These are phyloP conservation scores for Epinephelus fuscoguttatus DNA, from an alignment of 2,113 vertebrate species.

Conservation along the genomic window DNA sequence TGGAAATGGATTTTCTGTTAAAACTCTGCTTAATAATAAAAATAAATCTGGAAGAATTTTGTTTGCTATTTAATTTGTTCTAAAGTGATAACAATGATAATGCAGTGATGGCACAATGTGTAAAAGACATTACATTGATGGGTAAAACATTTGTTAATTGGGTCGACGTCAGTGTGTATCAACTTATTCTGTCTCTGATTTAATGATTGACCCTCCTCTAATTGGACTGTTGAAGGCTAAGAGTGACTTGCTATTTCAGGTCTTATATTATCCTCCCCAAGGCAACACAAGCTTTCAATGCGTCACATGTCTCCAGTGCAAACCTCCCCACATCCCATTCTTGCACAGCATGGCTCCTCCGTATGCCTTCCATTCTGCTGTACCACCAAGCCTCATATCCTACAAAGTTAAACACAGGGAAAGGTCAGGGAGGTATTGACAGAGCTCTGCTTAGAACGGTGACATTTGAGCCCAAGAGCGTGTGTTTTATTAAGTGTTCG, in stretches of 20 bases:
- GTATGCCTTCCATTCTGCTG: slow-evolving; percentile 59
- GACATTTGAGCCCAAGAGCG: slow-evolving; percentile 79
- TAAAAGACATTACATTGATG: not conserved
- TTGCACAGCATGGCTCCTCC: slow-evolving; percentile 54
- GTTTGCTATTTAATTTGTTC: slow-evolving; percentile 21
- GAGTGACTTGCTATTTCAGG: slow-evolving; percentile 27
- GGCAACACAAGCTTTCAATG: not conserved
- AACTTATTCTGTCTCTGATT: not conserved
- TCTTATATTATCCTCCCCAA: not conserved
- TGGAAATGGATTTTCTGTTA: slow-evolving; percentile 45
- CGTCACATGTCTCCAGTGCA: slow-evolving; percentile 3
- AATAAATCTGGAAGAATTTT: slow-evolving; percentile 12
- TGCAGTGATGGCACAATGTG: not conserved
- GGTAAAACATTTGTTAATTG: not conserved
- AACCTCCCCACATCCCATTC: not conserved
- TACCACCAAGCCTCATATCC: slow-evolving; percentile 51
- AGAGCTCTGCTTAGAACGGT: slow-evolving; percentile 70
- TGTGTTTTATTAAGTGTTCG: slow-evolving; percentile 77
- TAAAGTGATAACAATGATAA: not conserved
- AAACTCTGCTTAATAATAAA: slow-evolving; percentile 16
- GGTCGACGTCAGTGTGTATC: not conserved
- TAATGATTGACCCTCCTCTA: not conserved
- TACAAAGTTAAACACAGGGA: slow-evolving; percentile 75
- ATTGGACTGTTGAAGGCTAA: not conserved
- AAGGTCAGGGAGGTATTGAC: slow-evolving; percentile 81